Evolutionary conservation across 2,888 invertebrate genomes (phyloP), one percentile per base, ranked within the genome.

Genomic region (Pachliopta kotzebuea): DNA sequence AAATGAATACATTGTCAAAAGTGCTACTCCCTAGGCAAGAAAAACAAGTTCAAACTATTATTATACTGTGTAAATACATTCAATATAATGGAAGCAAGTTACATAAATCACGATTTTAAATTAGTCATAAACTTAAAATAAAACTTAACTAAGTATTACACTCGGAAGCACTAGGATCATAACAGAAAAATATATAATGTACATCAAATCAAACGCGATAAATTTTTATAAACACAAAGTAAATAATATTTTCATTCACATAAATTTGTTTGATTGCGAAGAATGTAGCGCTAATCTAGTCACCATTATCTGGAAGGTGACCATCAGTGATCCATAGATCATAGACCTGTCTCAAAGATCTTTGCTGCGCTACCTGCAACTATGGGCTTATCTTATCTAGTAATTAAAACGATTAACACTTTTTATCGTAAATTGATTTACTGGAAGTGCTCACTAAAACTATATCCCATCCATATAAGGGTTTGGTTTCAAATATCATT

Each of bases 1-100:
- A 55, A 56, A 45, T 37, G 37, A 63, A 45, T 55, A 61, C 50
- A 53, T 62, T 62, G 56, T 54, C 20, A 63, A 61, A 45, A n/a
- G 45, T 60, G 59, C 59, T 62, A 63, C 4, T 45, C 6, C 49
- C 37, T 63, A 60, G 58, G 58, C 62, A 67, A 64, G 64, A 62
- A 56, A 56, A 61, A 56, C 45, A 56, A 11, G 26, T 29, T 26
- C 18, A 60, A 62, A 42, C 45, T 52, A 26, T 65, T 52, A 26
- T 65, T 60, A 52, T 52, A 37, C 42, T n/a, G 26, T 29, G 20
- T 4, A 26, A 53, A 45, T 26, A 62, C 24, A 29, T 26, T 14
- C 20, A 57, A 24, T 63, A 58, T 53, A 60, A 61, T 61, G 65
- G 61, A 65, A 65, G 61, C 65, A 65, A 61, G 21, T 61, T 65